A percentile compares a stretch with the other conserved stretches of the same genome.
Conservation (phyloP, 2,113 vertebrate species). For the Phocoena sinus region DNA sequence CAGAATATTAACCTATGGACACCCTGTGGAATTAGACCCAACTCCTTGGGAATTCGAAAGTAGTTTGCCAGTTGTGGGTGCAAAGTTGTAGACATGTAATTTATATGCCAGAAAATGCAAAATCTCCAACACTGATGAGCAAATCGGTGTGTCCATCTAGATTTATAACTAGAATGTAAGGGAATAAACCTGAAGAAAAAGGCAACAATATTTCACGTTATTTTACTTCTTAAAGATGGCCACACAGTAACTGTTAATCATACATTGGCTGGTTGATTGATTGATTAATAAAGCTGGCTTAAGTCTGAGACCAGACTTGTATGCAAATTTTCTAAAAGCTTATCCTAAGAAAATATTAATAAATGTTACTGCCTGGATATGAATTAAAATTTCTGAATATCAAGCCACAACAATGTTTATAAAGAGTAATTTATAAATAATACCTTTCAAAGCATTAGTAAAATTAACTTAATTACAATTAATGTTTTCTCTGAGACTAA, state of each 20-base stretch:
- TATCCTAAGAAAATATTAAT: neutral
- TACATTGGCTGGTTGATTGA: neutral
- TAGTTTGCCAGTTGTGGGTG: neutral
- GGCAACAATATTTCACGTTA: neutral
- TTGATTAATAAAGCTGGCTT: neutral
- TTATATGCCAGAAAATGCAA: neutral
- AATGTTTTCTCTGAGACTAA: neutral
- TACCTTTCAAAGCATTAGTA: neutral
- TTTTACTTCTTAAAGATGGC: neutral
- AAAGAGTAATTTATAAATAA: neutral
- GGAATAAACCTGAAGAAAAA: neutral
- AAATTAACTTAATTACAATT: neutral
- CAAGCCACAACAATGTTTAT: neutral
- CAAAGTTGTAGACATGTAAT: neutral
- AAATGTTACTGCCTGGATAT: neutral
- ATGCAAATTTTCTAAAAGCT: neutral
- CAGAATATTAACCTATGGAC: neutral
- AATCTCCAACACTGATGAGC: neutral
- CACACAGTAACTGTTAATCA: neutral
- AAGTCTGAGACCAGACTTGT: neutral
- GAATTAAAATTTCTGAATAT: neutral
- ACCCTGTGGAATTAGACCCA: neutral
- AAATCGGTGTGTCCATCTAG: neutral
- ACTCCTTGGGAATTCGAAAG: neutral
- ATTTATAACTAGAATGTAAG: neutral